Conservation (phyloP, 2,113 vertebrate species). For the Myrmecobius fasciatus region DNA sequence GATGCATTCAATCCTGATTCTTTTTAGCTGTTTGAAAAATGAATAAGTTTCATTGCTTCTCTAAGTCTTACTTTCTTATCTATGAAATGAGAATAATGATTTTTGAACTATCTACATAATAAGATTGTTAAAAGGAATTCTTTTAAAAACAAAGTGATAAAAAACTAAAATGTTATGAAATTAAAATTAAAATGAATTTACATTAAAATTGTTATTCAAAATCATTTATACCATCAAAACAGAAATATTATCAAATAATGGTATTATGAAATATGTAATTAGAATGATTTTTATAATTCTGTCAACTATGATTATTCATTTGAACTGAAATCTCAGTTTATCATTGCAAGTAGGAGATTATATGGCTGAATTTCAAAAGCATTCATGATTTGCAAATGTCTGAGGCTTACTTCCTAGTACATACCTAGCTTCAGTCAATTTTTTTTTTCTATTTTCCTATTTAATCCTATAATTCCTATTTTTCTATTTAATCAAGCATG, state of each 20-base stretch:
- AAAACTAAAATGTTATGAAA: background rate
- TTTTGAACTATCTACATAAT: background rate
- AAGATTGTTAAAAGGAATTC: background rate
- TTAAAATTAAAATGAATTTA: background rate
- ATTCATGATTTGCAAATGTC: background rate
- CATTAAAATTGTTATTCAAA: too few species aligned
- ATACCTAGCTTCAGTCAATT: background rate
- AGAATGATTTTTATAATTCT: background rate
- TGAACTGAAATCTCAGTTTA: background rate
- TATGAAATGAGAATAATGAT: background rate
- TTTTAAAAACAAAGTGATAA: background rate
- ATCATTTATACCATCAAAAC: background rate
- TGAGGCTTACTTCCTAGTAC: background rate
- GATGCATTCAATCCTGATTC: background rate
- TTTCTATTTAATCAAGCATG: background rate
- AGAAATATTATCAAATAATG: background rate
- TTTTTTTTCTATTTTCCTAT: background rate
- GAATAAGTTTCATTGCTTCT: background rate
- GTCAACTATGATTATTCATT: background rate
- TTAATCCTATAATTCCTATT: too few species aligned
- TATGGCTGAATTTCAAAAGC: background rate
- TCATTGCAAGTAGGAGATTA: background rate
- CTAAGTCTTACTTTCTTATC: background rate
- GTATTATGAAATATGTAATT: background rate
- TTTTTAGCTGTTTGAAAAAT: background rate